phyloP scores from a whole-genome alignment of 2,888 invertebrate genomes.

The Tortrix viridana region DNA sequence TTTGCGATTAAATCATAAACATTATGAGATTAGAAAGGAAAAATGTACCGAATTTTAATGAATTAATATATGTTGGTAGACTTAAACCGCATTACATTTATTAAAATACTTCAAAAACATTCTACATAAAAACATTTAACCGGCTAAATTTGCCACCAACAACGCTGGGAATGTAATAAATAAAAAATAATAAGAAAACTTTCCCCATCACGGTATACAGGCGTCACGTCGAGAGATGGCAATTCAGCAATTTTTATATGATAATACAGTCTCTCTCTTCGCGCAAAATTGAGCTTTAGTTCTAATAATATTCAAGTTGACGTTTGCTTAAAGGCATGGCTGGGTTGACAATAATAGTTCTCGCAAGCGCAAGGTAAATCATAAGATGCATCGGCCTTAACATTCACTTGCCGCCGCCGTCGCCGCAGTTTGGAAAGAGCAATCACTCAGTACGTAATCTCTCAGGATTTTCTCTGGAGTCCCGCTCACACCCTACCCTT shows the following conservation, averaged over 20 bases:
- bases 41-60: too few relatives aligned
- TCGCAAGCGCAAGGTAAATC: conserved; percentile 61
- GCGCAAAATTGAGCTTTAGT: conserved; percentile 52
- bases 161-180: conserved; percentile 75
- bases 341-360: conserved; percentile 45
- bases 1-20: too few relatives aligned
- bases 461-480: conserved; percentile 70
- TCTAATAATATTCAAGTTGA: conserved; percentile 43
- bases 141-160: conserved; percentile 53
- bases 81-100: not conserved
- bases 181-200: conserved; percentile 82
- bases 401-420: conserved; percentile 69
- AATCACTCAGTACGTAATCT: conserved; percentile 83
- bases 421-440: conserved; percentile 73
- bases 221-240: conserved; percentile 63
- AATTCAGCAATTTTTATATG: conserved; percentile 62
- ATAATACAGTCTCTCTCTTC: conserved; percentile 38
- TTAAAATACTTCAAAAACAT: conserved; percentile 27
- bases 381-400: conserved; percentile 65
- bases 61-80: too few relatives aligned
- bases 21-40: too few relatives aligned
- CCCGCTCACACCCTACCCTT: conserved; percentile 52
- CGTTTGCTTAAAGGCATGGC: conserved; percentile 39
- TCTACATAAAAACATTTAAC: conserved; percentile 50
- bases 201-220: conserved; percentile 72